Conservation (phyloP, 2,113 vertebrate species). For the human (Homo sapiens) region GRCh38 chr17:79918501-79919000, state of each 20-base stretch:
- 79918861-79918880: neutral
- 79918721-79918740: neutral
- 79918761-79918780: neutral
- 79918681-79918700: no score
- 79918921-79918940: neutral
- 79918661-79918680: neutral
- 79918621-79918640: neutral
- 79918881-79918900: neutral
- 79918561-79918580: neutral
- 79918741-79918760: neutral
- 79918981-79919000: neutral
- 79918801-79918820: neutral
- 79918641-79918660: rapidly evolving
- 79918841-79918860: neutral
- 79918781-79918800: neutral
- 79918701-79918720: neutral
- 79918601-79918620: neutral
- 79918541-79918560: neutral
- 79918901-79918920: neutral
- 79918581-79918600: neutral
- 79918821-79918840: neutral
- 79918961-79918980: no score
- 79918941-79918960: neutral
- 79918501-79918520: neutral
- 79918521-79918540: neutral